These are phyloP conservation scores for Drosophila affinis DNA, from an alignment of 2,888 invertebrate genomes.

Conservation along the genomic window DNA sequence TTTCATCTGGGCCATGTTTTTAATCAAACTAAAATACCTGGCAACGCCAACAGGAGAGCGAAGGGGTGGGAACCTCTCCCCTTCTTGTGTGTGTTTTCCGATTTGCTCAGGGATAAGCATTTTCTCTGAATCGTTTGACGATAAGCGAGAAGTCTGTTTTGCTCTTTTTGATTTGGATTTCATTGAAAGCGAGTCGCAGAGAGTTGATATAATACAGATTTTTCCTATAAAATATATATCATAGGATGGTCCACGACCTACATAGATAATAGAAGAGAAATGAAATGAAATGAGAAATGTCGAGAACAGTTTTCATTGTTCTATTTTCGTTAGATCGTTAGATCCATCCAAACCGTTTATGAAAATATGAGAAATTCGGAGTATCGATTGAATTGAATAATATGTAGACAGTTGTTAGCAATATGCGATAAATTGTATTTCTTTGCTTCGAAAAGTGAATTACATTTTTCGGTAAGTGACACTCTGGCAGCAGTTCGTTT, in stretches of 20 bases:
- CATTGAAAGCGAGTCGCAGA: neutral
- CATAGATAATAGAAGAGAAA: too few relatives aligned
- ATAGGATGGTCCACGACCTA: too few relatives aligned
- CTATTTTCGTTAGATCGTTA: neutral
- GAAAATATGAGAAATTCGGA: neutral
- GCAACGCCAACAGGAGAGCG: conserved; percentile 31
- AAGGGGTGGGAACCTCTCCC: neutral
- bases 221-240: too few relatives aligned
- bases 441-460: neutral
- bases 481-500: neutral
- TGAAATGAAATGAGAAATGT: too few relatives aligned
- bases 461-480: neutral
- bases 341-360: neutral
- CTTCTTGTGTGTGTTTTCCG: neutral
- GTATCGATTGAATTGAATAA: neutral
- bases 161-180: conserved; percentile 9
- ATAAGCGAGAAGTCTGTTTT: conserved; percentile 5
- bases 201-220: neutral
- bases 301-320: neutral
- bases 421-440: neutral
- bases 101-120: conserved; percentile 13
- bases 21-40: conserved; percentile 77
- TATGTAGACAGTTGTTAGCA: neutral
- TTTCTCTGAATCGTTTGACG: neutral
- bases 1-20: conserved; percentile 61